These are phyloP conservation scores for Trochalopteron elliotii DNA, from an alignment of 2,113 vertebrate genomes.

Conservation along the genomic window DNA sequence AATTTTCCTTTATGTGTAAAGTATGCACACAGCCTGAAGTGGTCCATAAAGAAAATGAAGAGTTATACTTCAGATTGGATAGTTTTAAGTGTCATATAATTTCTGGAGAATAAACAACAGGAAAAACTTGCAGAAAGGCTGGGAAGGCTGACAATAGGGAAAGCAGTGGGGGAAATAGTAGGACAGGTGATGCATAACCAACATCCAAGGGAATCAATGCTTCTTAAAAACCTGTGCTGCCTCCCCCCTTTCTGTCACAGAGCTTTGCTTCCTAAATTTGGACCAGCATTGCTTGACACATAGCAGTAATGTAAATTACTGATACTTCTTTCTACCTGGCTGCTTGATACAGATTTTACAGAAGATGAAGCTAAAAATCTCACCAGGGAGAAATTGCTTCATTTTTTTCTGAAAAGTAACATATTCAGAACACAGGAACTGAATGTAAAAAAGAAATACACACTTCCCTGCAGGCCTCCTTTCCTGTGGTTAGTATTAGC, in stretches of 20 bases:
- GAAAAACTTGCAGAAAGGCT: not conserved
- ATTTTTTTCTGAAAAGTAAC: not conserved
- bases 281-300: not conserved
- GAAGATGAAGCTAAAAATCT: slow-evolving; percentile 9
- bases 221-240: not conserved
- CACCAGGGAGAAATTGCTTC: not conserved
- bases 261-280: slow-evolving; percentile 1
- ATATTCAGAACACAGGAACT: not conserved
- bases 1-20: not conserved
- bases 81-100: not conserved
- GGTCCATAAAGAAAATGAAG: not conserved
- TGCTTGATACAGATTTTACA: slow-evolving; percentile 14
- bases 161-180: not conserved
- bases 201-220: not conserved
- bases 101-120: not conserved
- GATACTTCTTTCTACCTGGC: not conserved
- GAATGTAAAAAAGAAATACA: not conserved
- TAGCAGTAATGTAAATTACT: not conserved
- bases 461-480: not conserved
- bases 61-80: not conserved
- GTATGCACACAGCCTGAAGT: not conserved
- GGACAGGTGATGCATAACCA: not conserved
- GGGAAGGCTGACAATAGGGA: not conserved
- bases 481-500: not conserved
- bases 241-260: not conserved